Percentiles rank a stretch among this genome's conserved stretches.
phyloP scores from a whole-genome alignment of 2,113 vertebrate species.

The Caloenas nicobarica region DNA sequence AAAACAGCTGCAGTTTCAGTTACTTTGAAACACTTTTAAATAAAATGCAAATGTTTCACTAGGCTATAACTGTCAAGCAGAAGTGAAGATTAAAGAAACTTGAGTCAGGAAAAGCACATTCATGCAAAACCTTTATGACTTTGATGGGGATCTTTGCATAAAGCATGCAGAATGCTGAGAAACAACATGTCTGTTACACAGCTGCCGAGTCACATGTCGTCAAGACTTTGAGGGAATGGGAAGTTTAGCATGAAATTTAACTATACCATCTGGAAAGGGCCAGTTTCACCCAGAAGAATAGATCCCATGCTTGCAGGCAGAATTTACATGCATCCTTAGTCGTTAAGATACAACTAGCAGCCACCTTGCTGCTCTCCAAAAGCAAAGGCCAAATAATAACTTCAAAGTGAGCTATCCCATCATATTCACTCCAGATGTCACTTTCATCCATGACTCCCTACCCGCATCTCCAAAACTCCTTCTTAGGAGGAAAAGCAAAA shows the following conservation, averaged over 20 bases:
- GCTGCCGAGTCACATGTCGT: neutral
- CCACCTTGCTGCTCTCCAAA: neutral
- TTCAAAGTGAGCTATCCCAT: neutral
- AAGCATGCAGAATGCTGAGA: neutral
- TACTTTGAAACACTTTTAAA: slow-evolving; percentile 43
- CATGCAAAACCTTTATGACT: neutral
- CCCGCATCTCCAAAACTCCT: neutral
- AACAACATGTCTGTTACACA: neutral
- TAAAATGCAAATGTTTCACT: slow-evolving; percentile 18
- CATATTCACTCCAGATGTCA: neutral
- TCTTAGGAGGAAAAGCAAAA: neutral
- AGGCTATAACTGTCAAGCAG: neutral
- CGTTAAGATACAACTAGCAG: neutral
- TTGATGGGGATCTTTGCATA: neutral
- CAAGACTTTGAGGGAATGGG: neutral
- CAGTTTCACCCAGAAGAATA: neutral
- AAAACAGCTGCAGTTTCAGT: slow-evolving; percentile 42
- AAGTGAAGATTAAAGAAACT: slow-evolving; percentile 11
- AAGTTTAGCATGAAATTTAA: neutral
- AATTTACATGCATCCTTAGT: neutral
- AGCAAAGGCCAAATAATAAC: neutral
- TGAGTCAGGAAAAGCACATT: neutral
- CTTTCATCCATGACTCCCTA: neutral
- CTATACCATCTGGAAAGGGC: neutral
- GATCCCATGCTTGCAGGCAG: neutral